These are phyloP conservation scores for Myiothlypis coronata DNA, from an alignment of 2,797 vertebrate species.

Conservation along the genomic window DNA sequence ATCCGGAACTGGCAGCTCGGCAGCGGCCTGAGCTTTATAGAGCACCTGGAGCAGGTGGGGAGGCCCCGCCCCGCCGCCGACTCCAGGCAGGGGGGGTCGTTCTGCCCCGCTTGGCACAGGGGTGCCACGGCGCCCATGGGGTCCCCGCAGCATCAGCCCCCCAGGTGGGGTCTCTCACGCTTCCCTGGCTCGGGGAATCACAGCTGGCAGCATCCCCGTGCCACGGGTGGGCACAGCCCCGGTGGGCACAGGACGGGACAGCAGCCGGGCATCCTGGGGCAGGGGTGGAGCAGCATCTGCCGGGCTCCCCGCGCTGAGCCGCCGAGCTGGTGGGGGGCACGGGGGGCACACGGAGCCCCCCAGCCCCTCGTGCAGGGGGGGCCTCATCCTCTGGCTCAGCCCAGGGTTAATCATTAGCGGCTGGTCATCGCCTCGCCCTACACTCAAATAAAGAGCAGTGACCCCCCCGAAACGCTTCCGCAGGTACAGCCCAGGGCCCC, in stretches of 20 bases:
- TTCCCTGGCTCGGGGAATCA: neutral
- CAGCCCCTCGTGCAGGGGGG: neutral
- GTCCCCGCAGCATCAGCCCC: neutral
- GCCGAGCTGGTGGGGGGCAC: rapidly evolving
- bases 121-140: rapidly evolving
- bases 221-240: rapidly evolving
- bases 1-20: neutral
- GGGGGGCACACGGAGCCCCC: neutral
- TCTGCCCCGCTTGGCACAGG: neutral
- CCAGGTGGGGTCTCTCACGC: rapidly evolving
- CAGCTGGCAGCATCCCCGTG: rapidly evolving
- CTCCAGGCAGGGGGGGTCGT: neutral
- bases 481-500: neutral
- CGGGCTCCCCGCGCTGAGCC: rapidly evolving
- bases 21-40: constrained; percentile 25
- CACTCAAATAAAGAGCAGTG: neutral
- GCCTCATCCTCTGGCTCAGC: neutral
- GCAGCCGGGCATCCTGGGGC: rapidly evolving
- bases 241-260: neutral
- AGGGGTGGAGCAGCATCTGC: neutral
- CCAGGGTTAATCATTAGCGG: constrained; percentile 27
- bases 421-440: neutral
- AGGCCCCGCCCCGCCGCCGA: neutral
- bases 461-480: neutral
- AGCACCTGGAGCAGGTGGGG: constrained; percentile 43